Percentiles rank a stretch among this genome's conserved stretches.
Conservation (phyloP, 2,797 vertebrate genomes). For the Helostoma temminkii region DNA sequence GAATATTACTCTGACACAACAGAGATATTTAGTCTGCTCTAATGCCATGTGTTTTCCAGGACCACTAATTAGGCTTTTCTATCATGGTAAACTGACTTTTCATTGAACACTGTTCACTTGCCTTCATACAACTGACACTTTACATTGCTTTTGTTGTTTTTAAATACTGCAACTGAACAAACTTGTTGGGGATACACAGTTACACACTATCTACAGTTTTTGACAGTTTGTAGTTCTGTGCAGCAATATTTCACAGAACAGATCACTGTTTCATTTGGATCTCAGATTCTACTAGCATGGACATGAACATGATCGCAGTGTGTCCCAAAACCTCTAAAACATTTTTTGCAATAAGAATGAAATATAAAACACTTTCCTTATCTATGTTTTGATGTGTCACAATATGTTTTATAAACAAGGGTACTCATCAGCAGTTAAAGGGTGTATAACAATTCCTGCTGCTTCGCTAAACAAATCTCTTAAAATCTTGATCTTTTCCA, state of each 20-base stretch:
- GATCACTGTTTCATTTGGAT: neutral
- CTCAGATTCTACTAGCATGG: neutral
- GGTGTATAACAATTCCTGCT: no score
- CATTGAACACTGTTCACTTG: conserved; percentile 3
- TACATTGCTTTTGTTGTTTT: neutral
- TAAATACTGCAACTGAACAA: neutral
- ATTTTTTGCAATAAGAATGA: no score
- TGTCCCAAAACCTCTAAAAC: no score
- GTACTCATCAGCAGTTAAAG: no score
- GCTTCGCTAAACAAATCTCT: neutral
- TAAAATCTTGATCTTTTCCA: neutral
- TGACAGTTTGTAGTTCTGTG: neutral
- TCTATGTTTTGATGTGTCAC: no score
- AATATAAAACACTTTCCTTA: no score
- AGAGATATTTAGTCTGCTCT: neutral
- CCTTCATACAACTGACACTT: neutral
- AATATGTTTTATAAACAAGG: no score
- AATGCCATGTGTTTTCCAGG: conserved; percentile 8
- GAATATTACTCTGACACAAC: neutral
- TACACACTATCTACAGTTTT: neutral
- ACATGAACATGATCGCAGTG: no score
- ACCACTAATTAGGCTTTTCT: conserved; percentile 22
- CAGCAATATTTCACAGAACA: neutral
- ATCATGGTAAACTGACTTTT: neutral
- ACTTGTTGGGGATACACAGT: neutral